A percentile compares a stretch with the other conserved stretches of the same genome.
Evolutionary conservation across 2,888 invertebrate species (phyloP).

Genomic region (Elegia similella): DNA sequence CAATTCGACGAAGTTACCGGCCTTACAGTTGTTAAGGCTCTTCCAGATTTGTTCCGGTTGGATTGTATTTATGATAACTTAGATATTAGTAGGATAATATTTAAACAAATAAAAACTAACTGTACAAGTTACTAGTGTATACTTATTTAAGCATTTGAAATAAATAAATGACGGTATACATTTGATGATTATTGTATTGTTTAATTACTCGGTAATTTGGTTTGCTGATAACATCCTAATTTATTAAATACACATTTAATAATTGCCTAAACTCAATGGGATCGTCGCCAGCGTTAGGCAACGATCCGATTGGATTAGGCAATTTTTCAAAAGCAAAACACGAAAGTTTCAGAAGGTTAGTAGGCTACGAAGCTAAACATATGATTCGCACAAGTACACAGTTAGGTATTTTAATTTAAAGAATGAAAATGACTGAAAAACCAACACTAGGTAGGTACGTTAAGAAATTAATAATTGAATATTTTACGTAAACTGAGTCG

Average conservation of each 20-base stretch:
- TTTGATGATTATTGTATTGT: too few relatives aligned
- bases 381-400: background rate
- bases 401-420: background rate
- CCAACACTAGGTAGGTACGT: background rate
- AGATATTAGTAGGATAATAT: background rate
- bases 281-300: too few relatives aligned
- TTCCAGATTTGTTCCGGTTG: constrained; percentile 59
- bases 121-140: too few relatives aligned
- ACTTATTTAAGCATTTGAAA: too few relatives aligned
- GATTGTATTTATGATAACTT: constrained; percentile 17
- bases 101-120: too few relatives aligned
- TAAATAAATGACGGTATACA: too few relatives aligned
- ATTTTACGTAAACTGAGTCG: constrained; percentile 10
- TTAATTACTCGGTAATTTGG: too few relatives aligned
- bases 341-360: background rate
- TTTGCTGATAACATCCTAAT: too few relatives aligned
- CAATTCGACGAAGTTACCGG: constrained; percentile 45
- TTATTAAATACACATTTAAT: too few relatives aligned
- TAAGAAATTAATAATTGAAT: background rate
- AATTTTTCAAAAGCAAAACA: background rate
- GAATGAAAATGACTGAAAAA: background rate
- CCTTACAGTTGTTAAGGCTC: constrained; percentile 49
- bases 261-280: too few relatives aligned
- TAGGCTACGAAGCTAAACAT: background rate
- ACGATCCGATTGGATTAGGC: too few relatives aligned